Evolutionary conservation across 2,113 vertebrate genomes (phyloP).

Genomic region (Cyprinodon variegatus): DNA sequence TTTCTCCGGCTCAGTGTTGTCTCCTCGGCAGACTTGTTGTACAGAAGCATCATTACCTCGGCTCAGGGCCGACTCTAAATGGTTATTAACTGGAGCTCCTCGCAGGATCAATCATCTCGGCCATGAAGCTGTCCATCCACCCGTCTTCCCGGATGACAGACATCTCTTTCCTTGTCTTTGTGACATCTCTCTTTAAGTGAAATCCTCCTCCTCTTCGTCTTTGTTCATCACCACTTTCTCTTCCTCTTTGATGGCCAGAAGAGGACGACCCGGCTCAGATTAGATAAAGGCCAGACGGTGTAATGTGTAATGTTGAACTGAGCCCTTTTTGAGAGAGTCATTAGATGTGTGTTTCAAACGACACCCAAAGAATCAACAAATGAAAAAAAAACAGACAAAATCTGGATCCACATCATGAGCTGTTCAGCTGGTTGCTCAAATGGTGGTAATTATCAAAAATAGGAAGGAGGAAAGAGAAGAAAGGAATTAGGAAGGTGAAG

Average conservation of each 20-base stretch:
- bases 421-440: no score
- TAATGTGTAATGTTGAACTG: slow-evolving; percentile 58
- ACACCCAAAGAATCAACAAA: slow-evolving; percentile 20
- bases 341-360: slow-evolving; percentile 49
- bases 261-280: slow-evolving; percentile 29
- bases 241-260: slow-evolving; percentile 24
- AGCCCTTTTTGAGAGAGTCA: slow-evolving; percentile 57
- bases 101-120: slow-evolving; percentile 32
- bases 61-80: slow-evolving; percentile 41
- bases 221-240: not conserved
- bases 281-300: slow-evolving; percentile 55
- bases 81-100: slow-evolving; percentile 44
- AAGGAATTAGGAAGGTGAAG: no score
- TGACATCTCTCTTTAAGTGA: slow-evolving; percentile 11
- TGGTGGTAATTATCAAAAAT: no score
- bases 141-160: slow-evolving; percentile 11
- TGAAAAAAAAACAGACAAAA: no score
- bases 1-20: not conserved
- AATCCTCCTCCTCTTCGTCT: not conserved
- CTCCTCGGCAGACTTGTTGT: slow-evolving; percentile 17
- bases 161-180: slow-evolving; percentile 12
- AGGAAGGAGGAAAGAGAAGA: no score
- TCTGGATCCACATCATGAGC: no score
- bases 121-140: slow-evolving; percentile 11
- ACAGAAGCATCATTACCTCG: slow-evolving; percentile 34